These are phyloP conservation scores for Petrosia ficiformis DNA, from an alignment of 37 sponge, comb jelly and placozoan species.

Conservation along the genomic window DNA sequence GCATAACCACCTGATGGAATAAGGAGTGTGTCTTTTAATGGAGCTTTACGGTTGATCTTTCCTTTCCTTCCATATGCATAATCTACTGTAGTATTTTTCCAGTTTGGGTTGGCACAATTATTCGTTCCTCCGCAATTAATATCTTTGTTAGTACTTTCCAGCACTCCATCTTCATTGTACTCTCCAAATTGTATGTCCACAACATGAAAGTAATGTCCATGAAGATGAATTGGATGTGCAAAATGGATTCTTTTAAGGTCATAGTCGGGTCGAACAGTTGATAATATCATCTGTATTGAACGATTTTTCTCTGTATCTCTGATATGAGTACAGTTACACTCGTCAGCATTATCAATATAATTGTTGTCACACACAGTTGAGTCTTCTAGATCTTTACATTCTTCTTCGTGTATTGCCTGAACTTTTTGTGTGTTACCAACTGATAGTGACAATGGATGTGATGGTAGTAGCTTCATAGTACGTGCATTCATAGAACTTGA, in stretches of 20 bases:
- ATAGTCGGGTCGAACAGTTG: background rate
- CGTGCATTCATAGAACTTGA: constrained; percentile 17
- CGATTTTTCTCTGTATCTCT: background rate
- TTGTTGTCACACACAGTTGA: constrained; percentile 7
- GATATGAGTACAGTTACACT: constrained; percentile 5
- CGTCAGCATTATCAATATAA: background rate
- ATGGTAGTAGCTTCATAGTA: background rate
- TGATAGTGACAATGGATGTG: background rate
- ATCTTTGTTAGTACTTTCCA: background rate
- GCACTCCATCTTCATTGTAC: constrained; percentile 21
- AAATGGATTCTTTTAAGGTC: background rate
- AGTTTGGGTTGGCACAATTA: background rate
- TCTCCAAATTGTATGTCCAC: constrained; percentile 38
- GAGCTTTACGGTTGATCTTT: background rate
- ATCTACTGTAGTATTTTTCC: background rate
- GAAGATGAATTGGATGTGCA: constrained; percentile 66
- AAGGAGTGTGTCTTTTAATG: constrained; percentile 77
- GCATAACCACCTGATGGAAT: constrained; percentile 82
- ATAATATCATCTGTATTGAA: constrained; percentile 3
- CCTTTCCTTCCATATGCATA: background rate
- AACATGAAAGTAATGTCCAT: constrained; percentile 62
- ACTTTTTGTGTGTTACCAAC: background rate
- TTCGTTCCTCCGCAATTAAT: background rate
- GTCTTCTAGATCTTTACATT: background rate
- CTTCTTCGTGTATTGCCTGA: background rate